A percentile compares a stretch with the other conserved stretches of the same genome.
These are phyloP conservation scores for Drosophila sechellia DNA, from an alignment of 1,140 invertebrate species.

Conservation along the genomic window DNA sequence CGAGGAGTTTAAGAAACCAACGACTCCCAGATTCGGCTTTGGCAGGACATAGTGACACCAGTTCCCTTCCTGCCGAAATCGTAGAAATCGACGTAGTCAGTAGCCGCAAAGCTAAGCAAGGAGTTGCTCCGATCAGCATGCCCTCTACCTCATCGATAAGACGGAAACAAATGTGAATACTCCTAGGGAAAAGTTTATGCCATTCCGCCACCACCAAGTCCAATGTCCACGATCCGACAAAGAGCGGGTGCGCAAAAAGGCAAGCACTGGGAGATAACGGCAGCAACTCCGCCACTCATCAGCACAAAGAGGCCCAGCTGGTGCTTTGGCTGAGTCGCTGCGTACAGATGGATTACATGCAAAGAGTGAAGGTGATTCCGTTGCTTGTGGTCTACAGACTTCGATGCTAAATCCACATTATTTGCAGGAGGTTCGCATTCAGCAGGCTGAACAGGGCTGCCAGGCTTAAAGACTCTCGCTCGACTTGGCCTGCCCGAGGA, in stretches of 20 bases:
- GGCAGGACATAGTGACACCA: conserved; percentile 42
- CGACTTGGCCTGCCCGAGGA: conserved; percentile 50
- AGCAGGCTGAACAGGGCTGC: conserved; percentile 77
- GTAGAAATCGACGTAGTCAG: conserved; percentile 59
- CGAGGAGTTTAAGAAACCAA: conserved; percentile 75
- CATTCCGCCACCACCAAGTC: conserved; percentile 88
- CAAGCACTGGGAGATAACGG: conserved; percentile 89
- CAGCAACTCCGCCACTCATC: conserved; percentile 88
- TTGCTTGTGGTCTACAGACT: too few relatives aligned
- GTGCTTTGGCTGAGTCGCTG: conserved; percentile 74
- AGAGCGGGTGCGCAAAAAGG: conserved; percentile 86
- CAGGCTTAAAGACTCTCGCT: conserved; percentile 13
- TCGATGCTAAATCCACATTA: neutral
- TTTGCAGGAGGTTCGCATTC: conserved; percentile 61
- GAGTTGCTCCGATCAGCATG: conserved; percentile 85
- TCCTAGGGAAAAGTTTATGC: conserved; percentile 86
- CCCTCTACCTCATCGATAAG: conserved; percentile 87
- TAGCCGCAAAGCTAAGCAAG: conserved; percentile 21
- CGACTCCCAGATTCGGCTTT: conserved; percentile 55
- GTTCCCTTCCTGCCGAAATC: conserved; percentile 46
- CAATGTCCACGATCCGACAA: conserved; percentile 87
- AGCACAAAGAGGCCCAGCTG: conserved; percentile 66
- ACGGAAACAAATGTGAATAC: conserved; percentile 85
- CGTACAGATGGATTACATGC: conserved; percentile 64
- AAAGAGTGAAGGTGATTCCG: conserved; percentile 58